A percentile compares a stretch with the other conserved stretches of the same genome.
Evolutionary conservation across 2,113 vertebrate genomes (phyloP).

Genomic region (zebrafish (Danio rerio)): DNA sequence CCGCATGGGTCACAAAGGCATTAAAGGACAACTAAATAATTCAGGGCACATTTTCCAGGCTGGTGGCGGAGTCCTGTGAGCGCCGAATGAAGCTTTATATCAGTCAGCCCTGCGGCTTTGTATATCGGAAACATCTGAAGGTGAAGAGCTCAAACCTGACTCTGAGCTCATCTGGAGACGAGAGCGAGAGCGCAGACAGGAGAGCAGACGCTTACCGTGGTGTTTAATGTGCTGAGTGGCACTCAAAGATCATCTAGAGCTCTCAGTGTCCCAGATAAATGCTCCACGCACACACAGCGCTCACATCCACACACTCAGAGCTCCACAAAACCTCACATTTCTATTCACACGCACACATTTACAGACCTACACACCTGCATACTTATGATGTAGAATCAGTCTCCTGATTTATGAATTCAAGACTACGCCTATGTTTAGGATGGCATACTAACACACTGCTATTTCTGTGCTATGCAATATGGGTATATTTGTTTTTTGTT

Average conservation of each 20-base stretch:
- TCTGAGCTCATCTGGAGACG: slow-evolving; percentile 18
- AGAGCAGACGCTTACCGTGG: background rate
- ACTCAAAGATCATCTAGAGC: slow-evolving; percentile 25
- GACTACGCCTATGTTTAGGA: background rate
- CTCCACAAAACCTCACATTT: slow-evolving; percentile 7
- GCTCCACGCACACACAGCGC: background rate
- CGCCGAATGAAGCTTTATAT: slow-evolving; percentile 32
- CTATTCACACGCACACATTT: background rate
- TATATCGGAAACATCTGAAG: slow-evolving; percentile 42
- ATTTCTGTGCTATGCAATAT: background rate
- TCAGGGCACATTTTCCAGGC: slow-evolving; percentile 47
- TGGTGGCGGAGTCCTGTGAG: slow-evolving; percentile 15
- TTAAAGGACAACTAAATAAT: slow-evolving; percentile 59
- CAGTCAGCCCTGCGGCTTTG: slow-evolving; percentile 22
- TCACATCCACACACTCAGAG: background rate
- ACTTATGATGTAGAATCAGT: slow-evolving; percentile 5
- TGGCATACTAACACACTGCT: background rate
- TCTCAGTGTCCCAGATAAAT: slow-evolving; percentile 26
- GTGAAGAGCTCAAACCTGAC: slow-evolving; percentile 37
- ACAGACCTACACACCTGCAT: background rate
- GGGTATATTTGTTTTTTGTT: background rate
- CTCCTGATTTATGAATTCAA: background rate
- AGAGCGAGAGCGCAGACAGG: slow-evolving; percentile 24
- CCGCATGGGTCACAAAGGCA: slow-evolving; percentile 44
- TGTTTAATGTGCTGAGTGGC: slow-evolving; percentile 33